phyloP scores from a whole-genome alignment of 2,888 invertebrate species.

The Synanthedon formicaeformis region DNA sequence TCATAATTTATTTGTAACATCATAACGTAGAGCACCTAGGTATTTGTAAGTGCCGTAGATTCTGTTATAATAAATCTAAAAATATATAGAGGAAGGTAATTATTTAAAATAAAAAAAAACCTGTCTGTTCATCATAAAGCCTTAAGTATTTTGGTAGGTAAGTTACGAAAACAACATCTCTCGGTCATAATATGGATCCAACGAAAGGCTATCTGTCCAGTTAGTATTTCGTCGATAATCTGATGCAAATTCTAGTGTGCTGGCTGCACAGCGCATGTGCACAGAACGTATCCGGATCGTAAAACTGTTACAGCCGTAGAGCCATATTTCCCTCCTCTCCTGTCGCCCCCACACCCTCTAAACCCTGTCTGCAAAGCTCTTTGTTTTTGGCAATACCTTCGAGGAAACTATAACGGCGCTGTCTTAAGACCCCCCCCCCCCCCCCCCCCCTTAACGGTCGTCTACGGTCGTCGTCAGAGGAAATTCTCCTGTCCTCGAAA shows the following conservation, averaged over 20 bases:
- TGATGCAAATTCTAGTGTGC: slow-evolving; percentile 54
- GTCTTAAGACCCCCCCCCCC: slow-evolving; percentile 60
- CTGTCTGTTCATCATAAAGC: too few relatives aligned
- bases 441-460: slow-evolving; percentile 47
- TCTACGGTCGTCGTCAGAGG: slow-evolving; percentile 38
- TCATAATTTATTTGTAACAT: too few relatives aligned
- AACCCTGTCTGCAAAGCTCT: slow-evolving; percentile 49
- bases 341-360: slow-evolving; percentile 22
- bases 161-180: too few relatives aligned
- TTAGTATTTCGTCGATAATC: slow-evolving; percentile 39
- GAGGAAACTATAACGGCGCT: slow-evolving; percentile 48
- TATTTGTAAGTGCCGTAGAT: too few relatives aligned
- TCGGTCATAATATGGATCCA: neutral
- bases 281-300: slow-evolving; percentile 57
- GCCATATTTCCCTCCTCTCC: slow-evolving; percentile 12
- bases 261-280: slow-evolving; percentile 60
- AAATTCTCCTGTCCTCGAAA: slow-evolving; percentile 37
- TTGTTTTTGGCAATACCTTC: slow-evolving; percentile 58
- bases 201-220: neutral
- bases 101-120: too few relatives aligned
- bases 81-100: too few relatives aligned
- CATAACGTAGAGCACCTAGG: too few relatives aligned
- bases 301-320: slow-evolving; percentile 56
- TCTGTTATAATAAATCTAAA: too few relatives aligned
- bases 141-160: too few relatives aligned